phyloP scores from a whole-genome alignment of 2,888 invertebrate genomes.

The Zaprionus lineosus region DNA sequence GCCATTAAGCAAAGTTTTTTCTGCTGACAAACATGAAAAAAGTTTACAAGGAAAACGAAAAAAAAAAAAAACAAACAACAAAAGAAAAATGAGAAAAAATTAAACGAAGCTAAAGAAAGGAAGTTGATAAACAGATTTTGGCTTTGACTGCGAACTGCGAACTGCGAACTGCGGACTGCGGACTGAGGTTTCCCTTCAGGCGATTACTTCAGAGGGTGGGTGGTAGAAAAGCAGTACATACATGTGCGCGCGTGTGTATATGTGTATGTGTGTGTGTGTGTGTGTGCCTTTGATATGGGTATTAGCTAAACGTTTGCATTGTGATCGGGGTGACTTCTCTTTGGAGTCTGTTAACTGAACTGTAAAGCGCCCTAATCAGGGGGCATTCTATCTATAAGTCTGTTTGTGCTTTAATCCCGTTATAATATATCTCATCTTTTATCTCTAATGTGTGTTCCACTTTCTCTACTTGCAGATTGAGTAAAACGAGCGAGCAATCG shows the following conservation, averaged over 20 bases:
- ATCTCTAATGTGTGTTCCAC: conserved; percentile 4
- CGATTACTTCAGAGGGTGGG: no score
- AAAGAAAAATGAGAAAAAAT: not conserved
- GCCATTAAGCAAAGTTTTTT: conserved; percentile 59
- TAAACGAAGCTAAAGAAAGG: not conserved
- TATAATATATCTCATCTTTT: no score
- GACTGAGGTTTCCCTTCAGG: no score
- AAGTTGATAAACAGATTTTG: conserved; percentile 51
- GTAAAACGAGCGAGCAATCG: conserved; percentile 79
- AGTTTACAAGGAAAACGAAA: no score
- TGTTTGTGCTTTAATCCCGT: no score
- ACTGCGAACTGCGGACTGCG: no score
- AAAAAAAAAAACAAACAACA: conserved; percentile 2
- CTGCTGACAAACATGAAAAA: conserved; percentile 53
- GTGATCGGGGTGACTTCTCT: conserved; percentile 18
- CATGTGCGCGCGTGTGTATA: not conserved
- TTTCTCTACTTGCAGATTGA: conserved; percentile 70
- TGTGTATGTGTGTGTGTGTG: not conserved
- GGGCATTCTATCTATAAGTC: no score
- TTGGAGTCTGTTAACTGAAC: no score
- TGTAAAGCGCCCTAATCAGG: no score
- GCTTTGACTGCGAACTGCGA: conserved; percentile 26
- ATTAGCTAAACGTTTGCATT: conserved; percentile 21
- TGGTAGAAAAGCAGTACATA: not conserved
- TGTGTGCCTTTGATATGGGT: not conserved